Base-by-base conservation (phyloP, 2,113 vertebrate species). In the Leucoraja erinaceus region DNA sequence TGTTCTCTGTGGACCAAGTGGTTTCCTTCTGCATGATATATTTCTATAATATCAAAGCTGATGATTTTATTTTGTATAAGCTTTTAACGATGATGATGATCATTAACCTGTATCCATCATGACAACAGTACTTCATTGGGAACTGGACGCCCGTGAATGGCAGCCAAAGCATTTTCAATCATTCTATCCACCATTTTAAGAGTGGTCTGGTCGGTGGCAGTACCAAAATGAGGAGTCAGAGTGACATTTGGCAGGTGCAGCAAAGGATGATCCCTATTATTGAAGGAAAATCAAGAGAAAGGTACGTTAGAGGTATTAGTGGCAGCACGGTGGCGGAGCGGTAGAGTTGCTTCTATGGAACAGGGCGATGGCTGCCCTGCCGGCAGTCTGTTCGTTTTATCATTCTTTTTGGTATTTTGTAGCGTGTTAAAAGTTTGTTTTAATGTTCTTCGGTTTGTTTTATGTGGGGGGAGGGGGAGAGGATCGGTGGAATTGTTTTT, bases 201-300 rank as follows among this genome's bases (percentile, higher is more conserved):
- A 33, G n/a, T 63, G 31, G 94, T 6, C 68, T 93, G 94, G 68
- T 93, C 93, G 74, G 94, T 96, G 93, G 92, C 94, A 93, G 54
- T 93, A 81, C 95, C 94, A 0, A 95, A 78, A 59, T 96, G 96
- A 94, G 95, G 95, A 0, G 93, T 95, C 94, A 95, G 14, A 91
- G 93, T 93, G 88, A 96, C 0, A 0, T 95, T 96, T 88, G 95
- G 95, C 93, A 96, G 54, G 92, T 94, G 94, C 83, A 96, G 56
- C 93, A 96, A 84, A 0, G 90, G 93, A 59, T 95, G 95, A 94
- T 94, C 94, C 94, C 96, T 96, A 94, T 5, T 72, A 63, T 95
- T 95, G 38, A 83, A 94, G 94, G 31, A 63, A 63, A 77, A 31
- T 33, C n/a, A 88, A 0, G 18, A 63, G n/a, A n/a, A 5, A 25